Base-by-base conservation (phyloP, 1,140 invertebrate species). In the Drosophila virilis region DNA sequence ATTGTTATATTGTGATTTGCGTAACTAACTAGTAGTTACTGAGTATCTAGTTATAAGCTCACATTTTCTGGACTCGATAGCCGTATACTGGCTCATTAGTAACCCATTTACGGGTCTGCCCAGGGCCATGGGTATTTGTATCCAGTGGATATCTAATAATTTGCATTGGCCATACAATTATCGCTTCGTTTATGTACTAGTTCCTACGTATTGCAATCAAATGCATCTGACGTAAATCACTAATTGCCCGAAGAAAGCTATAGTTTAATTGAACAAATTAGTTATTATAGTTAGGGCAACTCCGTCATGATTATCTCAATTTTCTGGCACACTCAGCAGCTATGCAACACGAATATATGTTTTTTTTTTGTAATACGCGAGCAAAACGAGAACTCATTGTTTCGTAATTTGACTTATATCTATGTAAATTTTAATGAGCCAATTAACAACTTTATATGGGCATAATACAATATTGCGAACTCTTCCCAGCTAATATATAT, bases 1-100 rank as follows among this genome's bases (percentile, higher is more conserved):
- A 32, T 57, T 57, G 40, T 66, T 66, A 46, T 12, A 22, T 46
- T 37, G 40, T 15, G 35, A 64, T 70, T 70, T 70, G 40, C 40
- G 64, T 70, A 52, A 54, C 28, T 64, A 54, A 61, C 2, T 70
- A 43, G 8, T 6, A 45, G 32, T 43, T 69, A 46, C 35, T 55
- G 9, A 15, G 28, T 8, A 17, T 22, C 32, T 17, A 35, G 15
- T 37, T 46, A 9, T 12, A 32, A 32, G 6, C 15, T 28, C 15
- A 15, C 33, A 35, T 17, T 57, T 12, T 37, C 15, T 55, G 40
- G 10, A 10, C 13, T 32, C 12, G 28, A 61, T 68, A 46, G 65
- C 55, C 54, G 12, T 43, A 46, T 13, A 35, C 13, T 12, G 46
- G 40, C 38, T 51, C 22, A 51, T 68, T 51, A 55, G 17, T 45